These are phyloP conservation scores for Geophilus truncorum DNA, from an alignment of 2,888 invertebrate species.

Conservation along the genomic window DNA sequence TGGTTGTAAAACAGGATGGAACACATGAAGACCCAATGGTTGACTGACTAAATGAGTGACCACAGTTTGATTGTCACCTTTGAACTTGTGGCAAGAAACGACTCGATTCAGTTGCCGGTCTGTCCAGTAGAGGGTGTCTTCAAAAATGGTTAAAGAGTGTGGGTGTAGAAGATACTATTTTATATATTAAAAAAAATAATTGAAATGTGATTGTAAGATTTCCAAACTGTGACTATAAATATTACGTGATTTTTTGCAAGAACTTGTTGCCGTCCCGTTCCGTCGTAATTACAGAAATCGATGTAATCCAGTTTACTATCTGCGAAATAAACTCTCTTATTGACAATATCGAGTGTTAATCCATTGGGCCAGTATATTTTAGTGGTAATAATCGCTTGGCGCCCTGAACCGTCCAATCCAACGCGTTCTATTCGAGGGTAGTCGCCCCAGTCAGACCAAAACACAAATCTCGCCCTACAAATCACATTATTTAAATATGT, in stretches of 20 bases:
- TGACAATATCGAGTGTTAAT: constrained; percentile 89
- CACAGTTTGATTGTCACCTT: constrained; percentile 84
- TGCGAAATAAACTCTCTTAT: constrained; percentile 89
- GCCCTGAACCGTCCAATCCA: constrained; percentile 89
- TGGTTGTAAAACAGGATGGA: constrained; percentile 91
- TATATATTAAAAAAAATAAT: too few relatives aligned
- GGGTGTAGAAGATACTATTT: constrained; percentile 94
- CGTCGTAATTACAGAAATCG: constrained; percentile 96
- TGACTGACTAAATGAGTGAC: constrained; percentile 91
- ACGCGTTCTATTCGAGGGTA: constrained; percentile 92
- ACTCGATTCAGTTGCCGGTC: constrained; percentile 88
- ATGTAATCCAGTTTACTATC: constrained; percentile 97
- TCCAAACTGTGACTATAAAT: too few relatives aligned
- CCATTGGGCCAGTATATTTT: constrained; percentile 99
- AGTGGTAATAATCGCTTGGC: constrained; percentile 77
- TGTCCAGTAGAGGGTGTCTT: constrained; percentile 95
- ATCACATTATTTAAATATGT: background rate
- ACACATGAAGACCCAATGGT: constrained; percentile 90
- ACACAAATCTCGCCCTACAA: constrained; percentile 69
- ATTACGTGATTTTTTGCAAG: constrained; percentile 50
- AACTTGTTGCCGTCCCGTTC: constrained; percentile 80
- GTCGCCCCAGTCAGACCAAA: constrained; percentile 99
- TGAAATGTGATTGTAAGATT: too few relatives aligned
- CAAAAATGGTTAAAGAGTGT: constrained; percentile 89
- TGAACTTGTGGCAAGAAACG: constrained; percentile 84